Conservation (phyloP, 92 coral and sea anemone genomes). For the Siderastrea radians region DNA sequence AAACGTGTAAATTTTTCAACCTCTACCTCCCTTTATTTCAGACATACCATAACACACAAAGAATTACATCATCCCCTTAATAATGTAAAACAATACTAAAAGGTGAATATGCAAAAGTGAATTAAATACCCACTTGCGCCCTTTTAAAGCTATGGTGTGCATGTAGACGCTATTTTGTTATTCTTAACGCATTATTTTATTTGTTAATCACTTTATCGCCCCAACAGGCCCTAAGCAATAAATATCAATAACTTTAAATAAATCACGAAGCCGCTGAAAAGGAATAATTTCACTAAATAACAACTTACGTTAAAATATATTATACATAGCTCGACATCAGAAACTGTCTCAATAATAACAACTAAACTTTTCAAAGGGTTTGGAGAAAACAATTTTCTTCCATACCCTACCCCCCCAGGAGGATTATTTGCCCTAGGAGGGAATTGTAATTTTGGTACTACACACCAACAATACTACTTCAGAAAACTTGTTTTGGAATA, state of each 20-base stretch:
- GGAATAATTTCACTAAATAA: background rate
- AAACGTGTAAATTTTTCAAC: too few relatives aligned
- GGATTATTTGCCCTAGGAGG: background rate
- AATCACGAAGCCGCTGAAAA: background rate
- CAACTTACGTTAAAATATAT: background rate
- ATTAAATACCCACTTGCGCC: background rate
- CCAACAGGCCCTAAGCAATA: constrained; percentile 20
- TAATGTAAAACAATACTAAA: background rate
- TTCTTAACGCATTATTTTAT: background rate
- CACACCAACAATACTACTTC: background rate
- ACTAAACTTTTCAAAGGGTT: background rate
- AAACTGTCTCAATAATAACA: background rate
- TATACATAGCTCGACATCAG: background rate
- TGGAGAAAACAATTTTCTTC: background rate
- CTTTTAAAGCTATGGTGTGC: background rate
- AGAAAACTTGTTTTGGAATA: background rate
- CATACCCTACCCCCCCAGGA: background rate
- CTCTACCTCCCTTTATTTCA: too few relatives aligned
- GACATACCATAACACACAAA: background rate
- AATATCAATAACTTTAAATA: constrained; percentile 36
- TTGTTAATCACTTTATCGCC: constrained; percentile 14
- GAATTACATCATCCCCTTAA: background rate
- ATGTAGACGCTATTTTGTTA: background rate
- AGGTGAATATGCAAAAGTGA: background rate
- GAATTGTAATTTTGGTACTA: background rate